Percentiles rank a stretch among this genome's conserved stretches.
Conservation (phyloP, 2,888 invertebrate species). For the Pseudococcus jackbeardsleyi region DNA sequence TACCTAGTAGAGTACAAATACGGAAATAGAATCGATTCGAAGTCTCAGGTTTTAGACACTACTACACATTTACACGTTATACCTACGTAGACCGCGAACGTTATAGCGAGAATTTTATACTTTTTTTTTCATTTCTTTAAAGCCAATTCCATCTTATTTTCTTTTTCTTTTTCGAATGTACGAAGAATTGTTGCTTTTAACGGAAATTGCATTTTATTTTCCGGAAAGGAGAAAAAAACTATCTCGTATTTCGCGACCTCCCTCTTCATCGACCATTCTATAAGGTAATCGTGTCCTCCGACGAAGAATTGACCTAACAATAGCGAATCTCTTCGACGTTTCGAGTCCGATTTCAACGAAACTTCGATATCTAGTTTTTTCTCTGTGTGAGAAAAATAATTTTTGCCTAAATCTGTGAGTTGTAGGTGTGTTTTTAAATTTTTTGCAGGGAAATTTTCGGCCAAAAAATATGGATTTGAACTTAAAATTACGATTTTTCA, state of each 20-base stretch:
- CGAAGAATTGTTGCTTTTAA: slow-evolving; percentile 22
- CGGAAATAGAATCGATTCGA: background rate
- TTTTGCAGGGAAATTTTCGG: no score
- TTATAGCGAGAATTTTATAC: slow-evolving; percentile 21
- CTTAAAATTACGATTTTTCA: no score
- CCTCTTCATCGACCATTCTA: background rate
- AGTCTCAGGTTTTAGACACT: background rate
- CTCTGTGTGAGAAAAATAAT: no score
- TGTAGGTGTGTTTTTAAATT: no score
- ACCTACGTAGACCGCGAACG: background rate
- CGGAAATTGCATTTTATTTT: slow-evolving; percentile 45
- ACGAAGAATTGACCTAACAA: background rate
- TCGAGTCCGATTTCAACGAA: no score
- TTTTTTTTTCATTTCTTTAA: slow-evolving; percentile 26
- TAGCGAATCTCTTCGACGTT: no score
- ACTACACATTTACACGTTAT: background rate
- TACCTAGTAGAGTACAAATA: background rate
- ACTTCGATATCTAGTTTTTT: no score
- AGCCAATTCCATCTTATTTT: slow-evolving; percentile 12
- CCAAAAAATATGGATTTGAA: no score
- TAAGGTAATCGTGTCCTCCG: background rate
- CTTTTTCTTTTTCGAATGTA: slow-evolving; percentile 7
- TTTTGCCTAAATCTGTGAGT: no score
- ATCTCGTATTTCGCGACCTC: background rate
- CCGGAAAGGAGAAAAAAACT: background rate